phyloP scores from a whole-genome alignment of 2,888 invertebrate species.

The Clusia tigrina region DNA sequence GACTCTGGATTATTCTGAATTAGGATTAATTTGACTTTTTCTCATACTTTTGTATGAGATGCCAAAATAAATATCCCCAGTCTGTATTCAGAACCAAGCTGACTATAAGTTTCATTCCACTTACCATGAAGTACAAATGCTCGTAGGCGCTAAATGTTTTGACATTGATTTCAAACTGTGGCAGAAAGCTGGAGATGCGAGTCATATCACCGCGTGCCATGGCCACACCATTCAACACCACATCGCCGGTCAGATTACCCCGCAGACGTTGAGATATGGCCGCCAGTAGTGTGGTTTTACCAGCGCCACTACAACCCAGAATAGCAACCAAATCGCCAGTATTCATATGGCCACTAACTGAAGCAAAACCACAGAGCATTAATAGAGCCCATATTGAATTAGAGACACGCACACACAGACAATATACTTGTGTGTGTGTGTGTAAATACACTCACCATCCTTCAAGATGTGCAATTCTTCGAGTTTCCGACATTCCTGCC shows the following conservation, averaged over 20 bases:
- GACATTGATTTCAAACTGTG: constrained; percentile 84
- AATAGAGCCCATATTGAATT: background rate
- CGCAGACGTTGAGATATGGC: constrained; percentile 77
- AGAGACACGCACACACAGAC: constrained; percentile 6
- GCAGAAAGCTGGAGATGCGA: constrained; percentile 83
- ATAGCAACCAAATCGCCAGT: constrained; percentile 78
- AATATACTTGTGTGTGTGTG: constrained; percentile 13
- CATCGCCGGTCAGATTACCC: constrained; percentile 73
- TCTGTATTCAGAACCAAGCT: background rate
- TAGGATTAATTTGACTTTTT: no score
- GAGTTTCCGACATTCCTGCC: constrained; percentile 55
- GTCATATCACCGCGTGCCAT: constrained; percentile 74
- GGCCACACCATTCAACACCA: constrained; percentile 74
- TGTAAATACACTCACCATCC: constrained; percentile 47
- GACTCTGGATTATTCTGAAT: no score
- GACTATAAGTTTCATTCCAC: constrained; percentile 39
- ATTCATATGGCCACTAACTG: constrained; percentile 74
- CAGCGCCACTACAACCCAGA: constrained; percentile 79
- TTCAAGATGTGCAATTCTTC: constrained; percentile 54
- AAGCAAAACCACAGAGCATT: constrained; percentile 2
- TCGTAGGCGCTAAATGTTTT: constrained; percentile 81
- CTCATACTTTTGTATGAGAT: no score
- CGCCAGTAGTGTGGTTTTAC: constrained; percentile 78
- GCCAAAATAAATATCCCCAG: no score
- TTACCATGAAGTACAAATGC: constrained; percentile 87